Evolutionary conservation across 2,888 invertebrate species (phyloP).

Genomic region (Orchestes rusci): DNA sequence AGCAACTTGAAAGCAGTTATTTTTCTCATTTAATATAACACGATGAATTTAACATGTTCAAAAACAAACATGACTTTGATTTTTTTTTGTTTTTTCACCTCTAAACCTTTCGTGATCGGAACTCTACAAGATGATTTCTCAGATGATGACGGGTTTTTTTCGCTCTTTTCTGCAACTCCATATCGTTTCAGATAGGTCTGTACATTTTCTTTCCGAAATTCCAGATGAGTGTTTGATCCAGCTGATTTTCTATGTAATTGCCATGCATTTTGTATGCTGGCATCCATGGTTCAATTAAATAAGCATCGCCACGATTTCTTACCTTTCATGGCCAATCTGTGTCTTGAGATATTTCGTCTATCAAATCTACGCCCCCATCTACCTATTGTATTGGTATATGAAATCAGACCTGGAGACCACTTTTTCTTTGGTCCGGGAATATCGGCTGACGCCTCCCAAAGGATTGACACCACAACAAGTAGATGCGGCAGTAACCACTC

Average conservation of each 20-base stretch:
- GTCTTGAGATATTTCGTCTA: constrained; percentile 7
- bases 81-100: too few species aligned
- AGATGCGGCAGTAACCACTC: constrained; percentile 8
- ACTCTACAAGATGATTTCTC: constrained; percentile 11
- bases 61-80: too few species aligned
- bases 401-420: too few species aligned
- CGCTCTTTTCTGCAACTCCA: constrained; percentile 8
- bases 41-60: too few species aligned
- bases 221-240: not conserved
- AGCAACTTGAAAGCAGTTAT: too few species aligned
- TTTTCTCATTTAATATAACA: too few species aligned
- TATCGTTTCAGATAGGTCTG: constrained; percentile 15
- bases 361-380: constrained; percentile 12
- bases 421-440: constrained; percentile 6
- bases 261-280: constrained; percentile 7
- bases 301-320: constrained; percentile 17
- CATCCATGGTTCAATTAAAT: constrained; percentile 14
- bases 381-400: too few species aligned
- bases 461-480: constrained; percentile 6
- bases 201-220: constrained; percentile 16
- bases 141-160: constrained; percentile 10
- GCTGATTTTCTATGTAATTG: not conserved
- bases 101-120: too few species aligned
- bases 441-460: not conserved
- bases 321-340: constrained; percentile 4